A percentile compares a stretch with the other conserved stretches of the same genome.
Evolutionary conservation across 2,113 vertebrate species (phyloP).

Genomic region (Holacanthus passer): DNA sequence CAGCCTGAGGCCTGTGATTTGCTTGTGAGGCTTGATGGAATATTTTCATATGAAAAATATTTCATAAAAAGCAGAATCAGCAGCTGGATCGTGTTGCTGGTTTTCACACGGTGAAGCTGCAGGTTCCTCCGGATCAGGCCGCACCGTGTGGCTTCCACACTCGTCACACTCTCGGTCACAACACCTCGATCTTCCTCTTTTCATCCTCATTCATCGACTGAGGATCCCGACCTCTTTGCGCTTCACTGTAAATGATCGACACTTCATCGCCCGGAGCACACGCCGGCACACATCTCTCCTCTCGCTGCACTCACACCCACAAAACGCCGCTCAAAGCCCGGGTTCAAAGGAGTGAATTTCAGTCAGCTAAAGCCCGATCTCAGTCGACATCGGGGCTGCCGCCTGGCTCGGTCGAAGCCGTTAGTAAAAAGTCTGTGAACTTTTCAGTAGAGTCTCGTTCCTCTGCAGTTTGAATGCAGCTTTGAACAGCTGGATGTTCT

Average conservation of each 20-base stretch:
- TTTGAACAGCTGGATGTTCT: slow-evolving; percentile 27
- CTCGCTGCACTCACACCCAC: background rate
- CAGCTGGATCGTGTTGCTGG: background rate
- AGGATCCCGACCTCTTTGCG: background rate
- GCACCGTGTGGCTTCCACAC: slow-evolving; percentile 2
- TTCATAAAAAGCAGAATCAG: background rate
- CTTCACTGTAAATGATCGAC: slow-evolving; percentile 35
- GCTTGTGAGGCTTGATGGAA: background rate
- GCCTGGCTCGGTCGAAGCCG: background rate
- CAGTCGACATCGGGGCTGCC: background rate
- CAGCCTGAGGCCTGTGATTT: background rate
- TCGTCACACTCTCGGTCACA: slow-evolving; percentile 25
- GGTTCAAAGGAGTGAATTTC: background rate
- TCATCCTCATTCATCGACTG: background rate
- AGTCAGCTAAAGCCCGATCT: background rate
- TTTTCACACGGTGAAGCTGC: background rate
- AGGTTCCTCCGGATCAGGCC: too few species aligned
- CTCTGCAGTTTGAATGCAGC: slow-evolving; percentile 1
- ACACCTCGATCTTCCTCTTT: slow-evolving; percentile 12
- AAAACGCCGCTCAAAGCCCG: background rate
- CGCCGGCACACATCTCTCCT: background rate
- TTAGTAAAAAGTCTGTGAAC: background rate
- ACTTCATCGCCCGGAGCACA: slow-evolving; percentile 15
- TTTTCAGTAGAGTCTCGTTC: background rate
- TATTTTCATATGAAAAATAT: background rate